Conservation (phyloP, 1,140 invertebrate species). For the Mylabris phalerata region DNA sequence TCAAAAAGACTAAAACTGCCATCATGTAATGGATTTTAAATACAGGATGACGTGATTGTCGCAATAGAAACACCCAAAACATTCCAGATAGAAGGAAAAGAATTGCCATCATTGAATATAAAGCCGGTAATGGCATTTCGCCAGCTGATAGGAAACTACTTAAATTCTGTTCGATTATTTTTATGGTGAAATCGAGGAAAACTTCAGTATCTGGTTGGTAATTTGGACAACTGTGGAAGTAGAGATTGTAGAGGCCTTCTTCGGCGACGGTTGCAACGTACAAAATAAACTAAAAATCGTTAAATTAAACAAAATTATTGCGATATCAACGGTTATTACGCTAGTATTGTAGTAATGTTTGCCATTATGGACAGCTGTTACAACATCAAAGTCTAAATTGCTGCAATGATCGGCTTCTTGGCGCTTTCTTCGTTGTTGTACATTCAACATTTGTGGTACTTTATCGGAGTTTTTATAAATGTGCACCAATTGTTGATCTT, state of each 20-base stretch:
- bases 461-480: slow-evolving; percentile 45
- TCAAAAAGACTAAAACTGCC: slow-evolving; percentile 88
- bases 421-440: slow-evolving; percentile 15
- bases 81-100: slow-evolving; percentile 83
- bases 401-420: slow-evolving; percentile 36
- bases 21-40: slow-evolving; percentile 97
- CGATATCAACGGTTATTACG: slow-evolving; percentile 38
- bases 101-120: slow-evolving; percentile 89
- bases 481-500: slow-evolving; percentile 42
- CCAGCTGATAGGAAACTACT: slow-evolving; percentile 93
- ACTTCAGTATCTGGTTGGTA: slow-evolving; percentile 39
- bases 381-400: slow-evolving; percentile 44
- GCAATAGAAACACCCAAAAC: slow-evolving; percentile 87
- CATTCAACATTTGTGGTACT: slow-evolving; percentile 19
- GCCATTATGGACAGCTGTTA: slow-evolving; percentile 40
- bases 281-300: slow-evolving; percentile 46
- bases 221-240: slow-evolving; percentile 91
- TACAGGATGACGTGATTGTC: slow-evolving; percentile 69
- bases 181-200: slow-evolving; percentile 49
- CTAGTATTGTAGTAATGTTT: slow-evolving; percentile 51
- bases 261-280: slow-evolving; percentile 68
- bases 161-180: slow-evolving; percentile 77
- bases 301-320: slow-evolving; percentile 11
- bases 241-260: slow-evolving; percentile 91
- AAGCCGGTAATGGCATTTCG: slow-evolving; percentile 87